Percentiles rank a stretch among this genome's conserved stretches.
These are phyloP conservation scores for Neodiprion pinetum DNA, from an alignment of 1,140 invertebrate genomes.

Conservation along the genomic window DNA sequence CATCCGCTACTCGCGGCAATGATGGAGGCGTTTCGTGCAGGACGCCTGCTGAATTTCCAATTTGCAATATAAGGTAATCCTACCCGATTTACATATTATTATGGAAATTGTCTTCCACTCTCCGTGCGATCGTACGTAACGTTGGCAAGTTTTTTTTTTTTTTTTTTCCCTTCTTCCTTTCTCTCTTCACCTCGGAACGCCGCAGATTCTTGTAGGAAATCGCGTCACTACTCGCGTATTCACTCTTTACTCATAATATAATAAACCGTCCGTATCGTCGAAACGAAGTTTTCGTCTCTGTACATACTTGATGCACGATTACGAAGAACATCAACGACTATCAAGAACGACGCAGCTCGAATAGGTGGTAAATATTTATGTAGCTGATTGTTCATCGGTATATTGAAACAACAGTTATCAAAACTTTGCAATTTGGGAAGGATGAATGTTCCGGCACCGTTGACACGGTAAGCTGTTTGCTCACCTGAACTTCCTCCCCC, in stretches of 20 bases:
- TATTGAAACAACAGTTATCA: not conserved
- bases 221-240: no score
- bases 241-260: no score
- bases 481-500: not conserved
- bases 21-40: not conserved
- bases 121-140: not conserved
- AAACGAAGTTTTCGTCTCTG: no score
- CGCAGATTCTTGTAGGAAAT: no score
- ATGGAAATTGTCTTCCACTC: conserved; percentile 1
- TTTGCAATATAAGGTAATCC: conserved; percentile 7
- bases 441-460: no score
- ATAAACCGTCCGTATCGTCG: no score
- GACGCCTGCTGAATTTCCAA: conserved; percentile 2
- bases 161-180: no score
- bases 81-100: conserved; percentile 4
- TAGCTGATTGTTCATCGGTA: not conserved
- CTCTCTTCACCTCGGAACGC: no score
- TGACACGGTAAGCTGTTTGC: not conserved
- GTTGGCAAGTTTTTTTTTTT: no score
- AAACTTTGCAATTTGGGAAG: not conserved
- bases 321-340: no score
- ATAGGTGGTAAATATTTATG: not conserved
- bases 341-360: no score
- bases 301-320: no score
- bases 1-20: conserved; percentile 1